A percentile compares a stretch with the other conserved stretches of the same genome.
These are phyloP conservation scores for Tribolium madens DNA, from an alignment of 1,140 invertebrate genomes.

Conservation along the genomic window DNA sequence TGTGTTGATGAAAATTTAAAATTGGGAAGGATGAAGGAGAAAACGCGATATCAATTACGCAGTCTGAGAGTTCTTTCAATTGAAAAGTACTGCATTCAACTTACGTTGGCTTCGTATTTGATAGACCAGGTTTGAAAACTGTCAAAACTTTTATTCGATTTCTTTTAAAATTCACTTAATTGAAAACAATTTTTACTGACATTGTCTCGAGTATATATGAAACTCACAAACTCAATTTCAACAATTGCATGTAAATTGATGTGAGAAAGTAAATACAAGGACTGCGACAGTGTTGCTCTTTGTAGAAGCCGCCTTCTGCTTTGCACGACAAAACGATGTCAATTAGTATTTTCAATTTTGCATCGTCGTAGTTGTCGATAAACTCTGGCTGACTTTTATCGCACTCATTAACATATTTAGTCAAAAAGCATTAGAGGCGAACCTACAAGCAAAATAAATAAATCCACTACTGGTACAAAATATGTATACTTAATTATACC, in stretches of 20 bases:
- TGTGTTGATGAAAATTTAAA: not conserved
- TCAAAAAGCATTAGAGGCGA: no score
- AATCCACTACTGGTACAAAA: no score
- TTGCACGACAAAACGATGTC: not conserved
- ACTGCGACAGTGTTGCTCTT: not conserved
- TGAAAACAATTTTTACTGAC: not conserved
- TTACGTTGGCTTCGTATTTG: not conserved
- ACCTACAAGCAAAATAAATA: no score
- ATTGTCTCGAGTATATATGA: no score
- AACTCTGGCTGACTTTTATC: not conserved
- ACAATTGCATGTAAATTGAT: not conserved
- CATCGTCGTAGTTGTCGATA: not conserved
- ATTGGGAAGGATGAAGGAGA: not conserved
- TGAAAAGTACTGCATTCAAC: not conserved
- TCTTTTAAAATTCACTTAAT: not conserved
- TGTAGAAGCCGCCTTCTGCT: not conserved
- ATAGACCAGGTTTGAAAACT: not conserved
- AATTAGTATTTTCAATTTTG: not conserved
- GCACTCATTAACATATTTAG: not conserved
- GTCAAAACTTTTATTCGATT: not conserved
- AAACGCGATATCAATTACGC: not conserved
- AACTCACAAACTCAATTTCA: no score
- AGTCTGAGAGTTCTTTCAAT: not conserved
- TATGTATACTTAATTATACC: no score
- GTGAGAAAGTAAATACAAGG: not conserved